Evolutionary conservation across 35 echinoderm and acorn worm species (phyloP).

Genomic region (Strongylocentrotus purpuratus): DNA sequence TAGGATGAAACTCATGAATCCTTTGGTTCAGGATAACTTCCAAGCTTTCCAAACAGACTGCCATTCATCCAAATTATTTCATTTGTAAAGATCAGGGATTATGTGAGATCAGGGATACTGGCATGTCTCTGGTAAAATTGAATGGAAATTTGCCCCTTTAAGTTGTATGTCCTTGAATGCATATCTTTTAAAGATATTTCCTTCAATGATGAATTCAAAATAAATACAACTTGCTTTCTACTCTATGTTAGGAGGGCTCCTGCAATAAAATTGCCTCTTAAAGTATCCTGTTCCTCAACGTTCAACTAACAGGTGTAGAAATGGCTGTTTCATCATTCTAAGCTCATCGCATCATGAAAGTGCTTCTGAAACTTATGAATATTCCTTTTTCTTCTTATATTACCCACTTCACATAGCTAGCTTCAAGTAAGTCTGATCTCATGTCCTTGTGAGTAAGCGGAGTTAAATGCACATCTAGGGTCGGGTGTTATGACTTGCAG

Average conservation of each 20-base stretch:
- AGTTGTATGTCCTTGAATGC: background rate
- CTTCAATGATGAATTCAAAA: background rate
- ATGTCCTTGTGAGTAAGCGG: background rate
- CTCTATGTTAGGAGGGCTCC: background rate
- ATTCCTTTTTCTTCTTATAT: background rate
- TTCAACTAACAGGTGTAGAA: background rate
- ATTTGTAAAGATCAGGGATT: background rate
- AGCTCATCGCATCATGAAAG: background rate
- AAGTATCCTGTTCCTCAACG: background rate
- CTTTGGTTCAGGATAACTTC: background rate
- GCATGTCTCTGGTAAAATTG: too few relatives aligned
- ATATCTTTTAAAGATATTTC: background rate
- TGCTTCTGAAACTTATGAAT: background rate
- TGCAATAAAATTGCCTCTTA: background rate
- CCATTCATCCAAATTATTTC: background rate
- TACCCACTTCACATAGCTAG: background rate
- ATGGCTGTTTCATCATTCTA: background rate
- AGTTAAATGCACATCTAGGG: background rate
- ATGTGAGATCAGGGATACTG: too few relatives aligned
- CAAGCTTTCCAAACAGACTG: background rate
- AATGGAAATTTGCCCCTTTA: background rate
- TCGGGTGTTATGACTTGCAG: background rate
- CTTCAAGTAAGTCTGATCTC: background rate
- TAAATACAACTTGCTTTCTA: background rate
- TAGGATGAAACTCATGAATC: background rate